A percentile compares a stretch with the other conserved stretches of the same genome.
Evolutionary conservation across 1,140 invertebrate genomes (phyloP).

Genomic region (Drosophila jambulina): DNA sequence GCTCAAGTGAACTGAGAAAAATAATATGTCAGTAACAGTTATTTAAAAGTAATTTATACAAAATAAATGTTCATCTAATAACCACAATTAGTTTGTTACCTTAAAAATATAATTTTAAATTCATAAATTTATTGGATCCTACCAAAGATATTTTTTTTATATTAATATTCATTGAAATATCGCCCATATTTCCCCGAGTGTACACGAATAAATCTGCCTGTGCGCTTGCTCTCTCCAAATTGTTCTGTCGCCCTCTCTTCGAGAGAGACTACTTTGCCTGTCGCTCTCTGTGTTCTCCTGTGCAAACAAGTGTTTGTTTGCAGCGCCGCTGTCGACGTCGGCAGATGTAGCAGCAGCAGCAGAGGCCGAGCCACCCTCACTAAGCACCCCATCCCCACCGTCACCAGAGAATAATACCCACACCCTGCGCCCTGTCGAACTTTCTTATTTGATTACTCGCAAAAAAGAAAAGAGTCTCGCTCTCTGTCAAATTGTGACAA

Average conservation of each 20-base stretch:
- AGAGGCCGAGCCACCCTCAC: conserved; percentile 12
- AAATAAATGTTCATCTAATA: too few relatives aligned
- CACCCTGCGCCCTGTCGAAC: conserved; percentile 36
- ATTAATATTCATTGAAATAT: too few relatives aligned
- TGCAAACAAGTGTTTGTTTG: conserved; percentile 84
- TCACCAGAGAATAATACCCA: not conserved
- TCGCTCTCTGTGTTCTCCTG: conserved; percentile 56
- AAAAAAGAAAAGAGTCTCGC: conserved; percentile 35
- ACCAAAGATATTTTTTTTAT: too few relatives aligned
- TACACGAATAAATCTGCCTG: conserved; percentile 12
- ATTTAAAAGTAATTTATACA: not conserved
- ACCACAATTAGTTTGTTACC: too few relatives aligned
- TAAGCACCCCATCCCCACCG: not conserved
- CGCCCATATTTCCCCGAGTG: not conserved
- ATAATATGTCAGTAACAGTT: not conserved
- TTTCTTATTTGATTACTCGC: conserved; percentile 65
- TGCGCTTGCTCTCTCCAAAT: conserved; percentile 57
- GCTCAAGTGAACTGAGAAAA: conserved; percentile 1
- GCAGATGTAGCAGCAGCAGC: conserved; percentile 13
- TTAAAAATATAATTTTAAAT: not conserved
- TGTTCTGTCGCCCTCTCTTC: conserved; percentile 6
- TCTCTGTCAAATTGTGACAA: conserved; percentile 61
- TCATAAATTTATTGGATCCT: not conserved
- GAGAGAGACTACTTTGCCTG: conserved; percentile 5
- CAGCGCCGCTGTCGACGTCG: conserved; percentile 43